Base-by-base conservation (phyloP, 2,888 invertebrate genomes). In the Galerucella calmariensis region DNA sequence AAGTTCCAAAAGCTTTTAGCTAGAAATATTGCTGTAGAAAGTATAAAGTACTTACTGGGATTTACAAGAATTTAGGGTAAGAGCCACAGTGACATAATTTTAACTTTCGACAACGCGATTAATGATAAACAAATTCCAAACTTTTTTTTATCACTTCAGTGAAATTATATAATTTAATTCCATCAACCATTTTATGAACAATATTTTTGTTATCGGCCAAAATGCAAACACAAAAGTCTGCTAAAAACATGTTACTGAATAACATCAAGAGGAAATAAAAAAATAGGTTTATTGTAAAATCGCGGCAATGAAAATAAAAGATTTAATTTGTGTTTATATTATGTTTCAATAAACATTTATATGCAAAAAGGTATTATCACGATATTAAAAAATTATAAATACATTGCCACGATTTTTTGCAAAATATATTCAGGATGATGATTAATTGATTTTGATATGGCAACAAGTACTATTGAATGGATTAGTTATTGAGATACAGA, bases 1-100 rank as follows among this genome's bases (percentile, higher is more conserved):
- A 71, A 66, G 58, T 58, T 71, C 58, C 58, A 27, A 58, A 66
- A 66, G 59, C 56, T 71, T 59, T 56, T 16, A 66, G 58, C 44
- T 66, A 24, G 48, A 65, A 69, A 70, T 70, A 63, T 62, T 63
- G 69, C 69, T 61, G 24, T 16, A 20, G 44, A 48, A 69, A 69
- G 61, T 41, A 62, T 62, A 24, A 63, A 63, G 63, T 70, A 59
- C 59, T 59, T 59, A 61, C 61, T 35, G 4, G 11, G 11, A 63
- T 63, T 70, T 53, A 9, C 11, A 35, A 69, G 27, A 14, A 69
- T 27, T 69, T 63, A 61, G 20, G 10, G 27, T n/a, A 51, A 69
- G n/a, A 27, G 14, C 56, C 20, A 9, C 10, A 56, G 20, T 20
- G 53, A 53, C 16, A 53, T 53, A n/a, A 53, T 16, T 53, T 53